Evolutionary conservation across 2,797 vertebrate genomes (phyloP), one percentile per base, ranked within the genome.

Genomic region (Pseudomugil gertrudae): DNA sequence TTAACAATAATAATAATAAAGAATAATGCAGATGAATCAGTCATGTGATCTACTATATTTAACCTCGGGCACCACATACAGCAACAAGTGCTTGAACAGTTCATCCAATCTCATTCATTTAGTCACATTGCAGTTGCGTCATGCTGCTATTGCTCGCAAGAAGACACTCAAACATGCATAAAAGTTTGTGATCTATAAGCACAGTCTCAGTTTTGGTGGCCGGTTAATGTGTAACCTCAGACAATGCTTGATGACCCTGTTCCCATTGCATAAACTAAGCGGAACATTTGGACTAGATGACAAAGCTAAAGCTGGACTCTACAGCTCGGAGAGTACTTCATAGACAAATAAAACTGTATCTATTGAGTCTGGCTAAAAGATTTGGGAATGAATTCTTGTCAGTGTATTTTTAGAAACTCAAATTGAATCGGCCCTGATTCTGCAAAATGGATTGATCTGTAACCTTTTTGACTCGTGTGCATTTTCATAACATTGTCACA

Each of bases 401-500:
- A 1, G 35, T 72, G 74, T 62, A 50, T 17, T 69, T 66, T 64
- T 50, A 38, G 38, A 75, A n/a, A 48, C 27, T 64, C 55, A 79
- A 77, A 63, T 65, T 63, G n/a, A 82, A 52, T 66, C 63, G 59
- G 61, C 63, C 80, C 72, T 21, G 17, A 74, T 78, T 58, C 76
- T 85, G 83, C 82, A 78, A 79, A 63, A 59, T 36, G 48, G 62
- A 58, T 61, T 51, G 17, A 79, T 80, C 10, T 19, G 47, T 70
- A 58, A 52, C 78, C 50, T 71, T 80, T 67, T 15, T 82, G 86
- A 91, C 78, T 88, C 79, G 73, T 87, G 62, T 82, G 92, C 90
- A 59, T 94, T 93, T 85, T 87, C 70, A 83, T 84, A 88, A 81
- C 89, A 89, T 89, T 89, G 89, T 94, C 90, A 93, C 87, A 89